phyloP scores from a whole-genome alignment of 2,797 vertebrate species.

The Taeniopygia guttata region DNA sequence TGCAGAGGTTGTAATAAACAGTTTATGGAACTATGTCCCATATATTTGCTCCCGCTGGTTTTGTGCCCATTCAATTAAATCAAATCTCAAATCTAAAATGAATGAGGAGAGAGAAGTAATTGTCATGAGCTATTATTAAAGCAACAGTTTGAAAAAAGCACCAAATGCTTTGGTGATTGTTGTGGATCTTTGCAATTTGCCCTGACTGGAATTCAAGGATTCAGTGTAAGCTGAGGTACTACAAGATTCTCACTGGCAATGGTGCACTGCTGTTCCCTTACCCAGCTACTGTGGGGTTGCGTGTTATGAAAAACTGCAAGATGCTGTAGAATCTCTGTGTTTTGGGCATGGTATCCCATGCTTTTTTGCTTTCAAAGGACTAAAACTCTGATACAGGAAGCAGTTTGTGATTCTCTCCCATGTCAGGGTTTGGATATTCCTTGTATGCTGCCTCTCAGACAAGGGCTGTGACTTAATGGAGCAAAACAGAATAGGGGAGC shows the following conservation, averaged over 20 bases:
- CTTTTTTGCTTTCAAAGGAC: neutral
- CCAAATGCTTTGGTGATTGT: neutral
- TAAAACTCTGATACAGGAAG: neutral
- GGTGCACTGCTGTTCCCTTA: neutral
- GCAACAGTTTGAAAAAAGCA: neutral
- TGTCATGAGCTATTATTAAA: neutral
- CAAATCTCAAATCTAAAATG: neutral
- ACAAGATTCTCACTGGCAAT: neutral
- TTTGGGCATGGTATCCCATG: neutral
- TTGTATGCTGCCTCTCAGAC: neutral
- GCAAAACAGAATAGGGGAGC: neutral
- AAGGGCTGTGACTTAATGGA: neutral
- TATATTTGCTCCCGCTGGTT: neutral
- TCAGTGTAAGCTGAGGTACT: neutral
- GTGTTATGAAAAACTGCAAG: neutral
- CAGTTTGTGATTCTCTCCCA: neutral
- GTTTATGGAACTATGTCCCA: neutral
- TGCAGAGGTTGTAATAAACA: neutral
- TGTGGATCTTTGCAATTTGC: neutral
- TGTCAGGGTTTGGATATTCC: neutral
- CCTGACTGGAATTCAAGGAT: neutral
- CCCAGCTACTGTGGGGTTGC: neutral
- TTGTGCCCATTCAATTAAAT: neutral
- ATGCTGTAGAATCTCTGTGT: neutral
- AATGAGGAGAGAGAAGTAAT: neutral